A percentile compares a stretch with the other conserved stretches of the same genome.
These are phyloP conservation scores for Drosophila mulleri DNA, from an alignment of 2,888 invertebrate species.

Conservation along the genomic window DNA sequence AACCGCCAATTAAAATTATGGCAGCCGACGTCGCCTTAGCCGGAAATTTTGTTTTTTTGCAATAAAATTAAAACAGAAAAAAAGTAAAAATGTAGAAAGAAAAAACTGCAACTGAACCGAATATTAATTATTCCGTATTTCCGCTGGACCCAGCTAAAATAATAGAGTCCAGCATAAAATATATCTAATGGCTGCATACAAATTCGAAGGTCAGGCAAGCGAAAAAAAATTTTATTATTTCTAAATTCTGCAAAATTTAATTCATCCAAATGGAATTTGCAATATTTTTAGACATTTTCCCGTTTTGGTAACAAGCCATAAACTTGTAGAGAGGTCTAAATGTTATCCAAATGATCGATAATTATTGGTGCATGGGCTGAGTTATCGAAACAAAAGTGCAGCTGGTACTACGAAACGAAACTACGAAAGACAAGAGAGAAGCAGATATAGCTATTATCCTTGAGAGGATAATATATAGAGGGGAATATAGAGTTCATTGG, in stretches of 20 bases:
- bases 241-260: not conserved
- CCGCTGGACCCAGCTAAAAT: constrained; percentile 56
- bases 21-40: constrained; percentile 63
- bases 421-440: too few relatives aligned
- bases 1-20: constrained; percentile 80
- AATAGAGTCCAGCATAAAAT: constrained; percentile 33
- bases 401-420: too few relatives aligned
- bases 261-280: not conserved
- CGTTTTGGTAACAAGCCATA: not conserved
- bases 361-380: too few relatives aligned
- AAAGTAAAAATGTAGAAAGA: not conserved
- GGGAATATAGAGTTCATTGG: too few relatives aligned
- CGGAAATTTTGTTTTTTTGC: constrained; percentile 71
- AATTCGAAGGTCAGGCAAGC: constrained; percentile 31
- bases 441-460: too few relatives aligned
- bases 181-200: constrained; percentile 24
- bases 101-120: constrained; percentile 47
- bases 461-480: too few relatives aligned
- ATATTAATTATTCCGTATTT: constrained; percentile 68
- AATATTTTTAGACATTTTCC: not conserved
- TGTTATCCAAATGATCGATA: too few relatives aligned
- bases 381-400: too few relatives aligned
- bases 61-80: constrained; percentile 29
- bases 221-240: not conserved
- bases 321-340: too few relatives aligned